Conservation (phyloP, 2,113 vertebrate genomes). For the Zootoca vivipara region DNA sequence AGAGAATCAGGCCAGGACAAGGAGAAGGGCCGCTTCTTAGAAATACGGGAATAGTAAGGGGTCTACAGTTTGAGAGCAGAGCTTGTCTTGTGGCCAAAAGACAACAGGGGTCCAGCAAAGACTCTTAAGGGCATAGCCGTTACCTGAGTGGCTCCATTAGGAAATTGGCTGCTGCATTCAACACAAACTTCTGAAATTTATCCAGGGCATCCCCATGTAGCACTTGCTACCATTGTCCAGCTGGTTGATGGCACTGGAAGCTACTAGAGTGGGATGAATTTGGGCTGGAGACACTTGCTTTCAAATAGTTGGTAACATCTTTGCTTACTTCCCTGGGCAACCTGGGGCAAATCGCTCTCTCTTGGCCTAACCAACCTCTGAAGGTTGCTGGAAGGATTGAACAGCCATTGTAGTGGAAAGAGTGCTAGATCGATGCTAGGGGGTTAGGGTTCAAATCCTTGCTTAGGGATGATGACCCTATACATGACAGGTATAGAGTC, state of each 20-base stretch:
- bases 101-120: background rate
- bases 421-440: background rate
- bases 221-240: background rate
- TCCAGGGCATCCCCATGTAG: background rate
- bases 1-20: background rate
- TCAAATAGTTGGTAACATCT: background rate
- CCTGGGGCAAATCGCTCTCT: background rate
- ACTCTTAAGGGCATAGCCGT: too few species aligned
- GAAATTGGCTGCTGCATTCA: background rate
- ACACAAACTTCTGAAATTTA: background rate
- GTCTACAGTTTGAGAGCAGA: background rate
- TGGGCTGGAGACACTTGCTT: background rate
- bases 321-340: background rate
- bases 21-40: background rate
- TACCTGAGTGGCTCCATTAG: background rate
- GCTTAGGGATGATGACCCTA: background rate
- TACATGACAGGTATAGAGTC: too few species aligned
- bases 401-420: background rate
- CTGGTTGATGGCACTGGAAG: background rate
- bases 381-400: background rate
- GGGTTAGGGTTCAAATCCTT: background rate
- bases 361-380: background rate
- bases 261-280: background rate
- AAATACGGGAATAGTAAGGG: background rate
- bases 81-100: background rate